phyloP scores from a whole-genome alignment of 1,140 invertebrate species.

The Paraescarpia echinospica region DNA sequence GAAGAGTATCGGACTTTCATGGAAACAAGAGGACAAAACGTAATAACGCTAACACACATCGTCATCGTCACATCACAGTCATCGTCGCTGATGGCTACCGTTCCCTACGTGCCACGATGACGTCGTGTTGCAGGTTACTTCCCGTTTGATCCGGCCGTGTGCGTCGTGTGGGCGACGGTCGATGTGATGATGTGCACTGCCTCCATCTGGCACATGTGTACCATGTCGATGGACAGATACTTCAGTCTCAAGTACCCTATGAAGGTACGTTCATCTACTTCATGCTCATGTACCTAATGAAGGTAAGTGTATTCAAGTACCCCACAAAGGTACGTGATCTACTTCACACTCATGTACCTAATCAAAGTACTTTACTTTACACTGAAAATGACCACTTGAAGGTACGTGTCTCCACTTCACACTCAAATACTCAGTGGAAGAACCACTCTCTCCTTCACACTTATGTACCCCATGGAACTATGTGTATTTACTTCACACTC shows the following conservation, averaged over 20 bases:
- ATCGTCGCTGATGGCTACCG: too few relatives aligned
- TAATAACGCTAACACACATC: too few relatives aligned
- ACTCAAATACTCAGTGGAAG: too few relatives aligned
- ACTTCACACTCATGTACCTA: too few relatives aligned
- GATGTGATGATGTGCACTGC: slow-evolving; percentile 93
- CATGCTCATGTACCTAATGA: slow-evolving; percentile 64
- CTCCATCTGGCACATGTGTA: slow-evolving; percentile 96
- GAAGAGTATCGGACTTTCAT: too few relatives aligned
- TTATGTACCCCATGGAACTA: neutral
- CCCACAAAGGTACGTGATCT: neutral
- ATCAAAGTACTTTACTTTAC: too few relatives aligned
- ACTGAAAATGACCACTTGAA: too few relatives aligned
- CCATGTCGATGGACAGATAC: slow-evolving; percentile 84
- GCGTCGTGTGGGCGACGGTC: slow-evolving; percentile 90
- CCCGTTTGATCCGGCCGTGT: slow-evolving; percentile 84
- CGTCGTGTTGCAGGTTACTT: slow-evolving; percentile 76
- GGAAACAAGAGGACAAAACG: too few relatives aligned
- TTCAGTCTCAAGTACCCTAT: slow-evolving; percentile 57
- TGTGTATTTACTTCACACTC: slow-evolving; percentile 47
- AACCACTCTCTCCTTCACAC: neutral
- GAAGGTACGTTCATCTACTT: slow-evolving; percentile 27
- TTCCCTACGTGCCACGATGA: too few relatives aligned
- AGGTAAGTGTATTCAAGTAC: neutral
- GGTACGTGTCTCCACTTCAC: too few relatives aligned
- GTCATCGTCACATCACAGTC: too few relatives aligned